Percentiles rank a stretch among this genome's conserved stretches.
These are phyloP conservation scores for Probaryconus sp. DNA, from an alignment of 1,140 invertebrate genomes.

Conservation along the genomic window DNA sequence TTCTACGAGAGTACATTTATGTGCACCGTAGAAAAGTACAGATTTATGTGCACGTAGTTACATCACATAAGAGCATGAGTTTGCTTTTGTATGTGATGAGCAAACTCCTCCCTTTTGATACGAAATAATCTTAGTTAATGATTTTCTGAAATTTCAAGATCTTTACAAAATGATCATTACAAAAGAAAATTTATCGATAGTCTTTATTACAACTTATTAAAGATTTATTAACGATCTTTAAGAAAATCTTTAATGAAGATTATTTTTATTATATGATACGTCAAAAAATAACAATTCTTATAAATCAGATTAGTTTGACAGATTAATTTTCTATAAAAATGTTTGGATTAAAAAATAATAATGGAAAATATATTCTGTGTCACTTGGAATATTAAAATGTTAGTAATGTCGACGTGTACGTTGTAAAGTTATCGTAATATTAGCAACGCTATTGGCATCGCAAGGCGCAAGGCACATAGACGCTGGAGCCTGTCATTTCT, in stretches of 20 bases:
- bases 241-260: too few relatives aligned
- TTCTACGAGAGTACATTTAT: conserved; percentile 21
- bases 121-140: too few relatives aligned
- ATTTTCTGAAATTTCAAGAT: too few relatives aligned
- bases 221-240: too few relatives aligned
- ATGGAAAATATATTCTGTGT: neutral
- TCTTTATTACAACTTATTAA: too few relatives aligned
- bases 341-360: conserved; percentile 3
- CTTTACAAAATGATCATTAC: too few relatives aligned
- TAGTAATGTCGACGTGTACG: neutral
- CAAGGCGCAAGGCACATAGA: conserved; percentile 23
- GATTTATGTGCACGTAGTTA: conserved; percentile 5
- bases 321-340: too few relatives aligned
- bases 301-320: too few relatives aligned
- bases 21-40: conserved; percentile 5
- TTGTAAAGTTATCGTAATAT: conserved; percentile 23
- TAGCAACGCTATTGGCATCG: conserved; percentile 13
- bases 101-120: conserved; percentile 25
- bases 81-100: conserved; percentile 18
- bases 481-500: conserved; percentile 33
- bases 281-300: too few relatives aligned
- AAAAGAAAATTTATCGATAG: too few relatives aligned
- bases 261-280: too few relatives aligned
- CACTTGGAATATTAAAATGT: conserved; percentile 7
- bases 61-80: too few relatives aligned